Conservation (phyloP, 2,888 invertebrate genomes). For the Tholera decimalis region DNA sequence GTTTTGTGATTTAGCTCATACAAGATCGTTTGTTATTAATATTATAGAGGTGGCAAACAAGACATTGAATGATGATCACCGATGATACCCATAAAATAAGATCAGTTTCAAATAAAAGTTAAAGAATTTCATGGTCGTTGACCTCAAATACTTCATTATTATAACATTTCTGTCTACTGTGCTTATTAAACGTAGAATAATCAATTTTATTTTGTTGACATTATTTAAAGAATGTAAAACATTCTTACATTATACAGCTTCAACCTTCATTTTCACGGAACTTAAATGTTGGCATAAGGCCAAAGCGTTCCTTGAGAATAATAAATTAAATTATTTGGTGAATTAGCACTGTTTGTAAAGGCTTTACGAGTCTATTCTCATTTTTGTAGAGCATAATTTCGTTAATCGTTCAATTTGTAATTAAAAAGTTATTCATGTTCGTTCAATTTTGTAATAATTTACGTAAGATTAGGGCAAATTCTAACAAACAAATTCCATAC, state of each 20-base stretch:
- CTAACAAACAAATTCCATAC: neutral
- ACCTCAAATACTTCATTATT: constrained; percentile 5
- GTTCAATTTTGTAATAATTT: neutral
- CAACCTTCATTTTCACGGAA: constrained; percentile 46
- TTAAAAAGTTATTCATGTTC: constrained; percentile 15
- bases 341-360: constrained; percentile 51
- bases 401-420: constrained; percentile 30
- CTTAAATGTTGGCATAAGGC: constrained; percentile 52
- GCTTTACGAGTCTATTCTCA: constrained; percentile 34
- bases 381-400: constrained; percentile 38
- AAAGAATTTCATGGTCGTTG: neutral
- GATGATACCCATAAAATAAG: neutral
- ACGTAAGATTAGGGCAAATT: neutral
- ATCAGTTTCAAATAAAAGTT: neutral
- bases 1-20: neutral
- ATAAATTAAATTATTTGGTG: constrained; percentile 52
- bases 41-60: neutral
- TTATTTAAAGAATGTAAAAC: constrained; percentile 40
- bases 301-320: constrained; percentile 45
- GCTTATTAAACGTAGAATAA: constrained; percentile 1
- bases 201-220: constrained; percentile 33
- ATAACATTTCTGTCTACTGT: neutral
- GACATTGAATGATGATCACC: neutral
- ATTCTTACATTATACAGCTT: constrained; percentile 43
- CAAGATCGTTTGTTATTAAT: neutral